Conservation (phyloP, 2,113 vertebrate genomes). For the Psittacus erithacus region DNA sequence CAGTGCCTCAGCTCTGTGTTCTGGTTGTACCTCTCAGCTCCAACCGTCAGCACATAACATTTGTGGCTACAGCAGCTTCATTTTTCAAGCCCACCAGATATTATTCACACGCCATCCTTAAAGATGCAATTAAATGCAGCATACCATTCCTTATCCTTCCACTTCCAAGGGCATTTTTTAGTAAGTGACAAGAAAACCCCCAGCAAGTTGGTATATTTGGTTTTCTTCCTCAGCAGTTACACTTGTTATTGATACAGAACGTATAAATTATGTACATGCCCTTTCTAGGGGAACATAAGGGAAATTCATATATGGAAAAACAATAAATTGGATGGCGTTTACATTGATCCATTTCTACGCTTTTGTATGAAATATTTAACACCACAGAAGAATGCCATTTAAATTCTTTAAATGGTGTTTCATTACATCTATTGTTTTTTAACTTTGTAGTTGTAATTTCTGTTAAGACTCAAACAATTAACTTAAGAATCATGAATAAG, state of each 20-base stretch:
- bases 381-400: neutral
- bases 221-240: neutral
- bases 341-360: neutral
- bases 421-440: neutral
- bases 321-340: neutral
- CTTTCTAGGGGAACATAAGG: neutral
- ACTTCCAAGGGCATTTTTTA: neutral
- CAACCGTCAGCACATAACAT: neutral
- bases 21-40: neutral
- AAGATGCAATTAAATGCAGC: neutral
- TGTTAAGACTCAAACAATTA: neutral
- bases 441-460: neutral
- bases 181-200: neutral
- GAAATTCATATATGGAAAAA: neutral
- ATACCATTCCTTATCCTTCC: neutral
- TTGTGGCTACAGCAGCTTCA: neutral
- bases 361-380: slow-evolving; percentile 3
- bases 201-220: neutral
- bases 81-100: slow-evolving; percentile 12
- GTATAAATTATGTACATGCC: neutral
- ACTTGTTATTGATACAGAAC: neutral
- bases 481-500: neutral
- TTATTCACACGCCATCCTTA: neutral
- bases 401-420: neutral
- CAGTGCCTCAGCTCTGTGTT: neutral